Percentiles rank a stretch among this genome's conserved stretches.
Conservation (phyloP, 2,113 vertebrate genomes). For the Otolemur garnettii region DNA sequence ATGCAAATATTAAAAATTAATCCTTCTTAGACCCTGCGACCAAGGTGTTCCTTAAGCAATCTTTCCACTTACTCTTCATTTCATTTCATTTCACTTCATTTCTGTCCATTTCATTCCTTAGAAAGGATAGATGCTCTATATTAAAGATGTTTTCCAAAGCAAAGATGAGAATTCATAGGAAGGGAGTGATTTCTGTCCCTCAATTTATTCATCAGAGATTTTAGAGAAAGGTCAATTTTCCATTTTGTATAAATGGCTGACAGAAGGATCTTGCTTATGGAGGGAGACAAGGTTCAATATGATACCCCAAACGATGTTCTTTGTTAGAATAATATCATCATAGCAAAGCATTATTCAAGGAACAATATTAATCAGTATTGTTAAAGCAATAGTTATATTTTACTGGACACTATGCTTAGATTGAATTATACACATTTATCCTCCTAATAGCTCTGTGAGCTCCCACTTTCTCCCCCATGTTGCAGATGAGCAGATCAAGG, state of each 20-base stretch:
- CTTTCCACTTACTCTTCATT: neutral
- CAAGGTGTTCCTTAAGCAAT: neutral
- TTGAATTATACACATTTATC: slow-evolving; percentile 21
- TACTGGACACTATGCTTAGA: neutral
- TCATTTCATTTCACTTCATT: neutral
- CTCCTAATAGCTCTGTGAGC: neutral
- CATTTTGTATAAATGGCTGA: neutral
- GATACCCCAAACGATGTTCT: neutral
- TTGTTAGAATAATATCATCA: neutral
- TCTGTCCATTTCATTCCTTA: neutral
- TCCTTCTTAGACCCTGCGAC: neutral
- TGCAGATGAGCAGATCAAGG: neutral
- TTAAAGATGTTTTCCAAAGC: neutral
- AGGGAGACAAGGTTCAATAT: neutral
- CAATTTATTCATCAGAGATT: neutral
- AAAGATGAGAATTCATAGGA: slow-evolving; percentile 2
- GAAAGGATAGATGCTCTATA: neutral
- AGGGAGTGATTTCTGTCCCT: neutral
- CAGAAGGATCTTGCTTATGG: neutral
- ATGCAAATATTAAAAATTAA: slow-evolving; percentile 34
- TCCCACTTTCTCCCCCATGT: neutral
- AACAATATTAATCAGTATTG: neutral
- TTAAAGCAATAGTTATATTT: slow-evolving; percentile 4
- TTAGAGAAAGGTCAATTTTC: slow-evolving; percentile 32
- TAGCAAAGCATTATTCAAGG: neutral